Evolutionary conservation across 2,797 vertebrate genomes (phyloP).

Genomic region (Anabas testudineus): DNA sequence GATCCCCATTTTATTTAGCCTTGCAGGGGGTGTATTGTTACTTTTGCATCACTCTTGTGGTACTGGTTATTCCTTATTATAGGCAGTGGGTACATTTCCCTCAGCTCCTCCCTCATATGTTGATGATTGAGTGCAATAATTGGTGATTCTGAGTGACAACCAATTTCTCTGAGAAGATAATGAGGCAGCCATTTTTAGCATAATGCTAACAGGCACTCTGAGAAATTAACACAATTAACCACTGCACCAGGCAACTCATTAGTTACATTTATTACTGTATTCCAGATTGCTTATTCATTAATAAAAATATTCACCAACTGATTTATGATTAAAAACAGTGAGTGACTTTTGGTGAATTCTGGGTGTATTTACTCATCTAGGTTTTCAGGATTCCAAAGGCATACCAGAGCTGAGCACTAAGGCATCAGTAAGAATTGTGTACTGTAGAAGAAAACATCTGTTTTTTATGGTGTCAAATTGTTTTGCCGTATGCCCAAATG

Average conservation of each 20-base stretch:
- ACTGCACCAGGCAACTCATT: slow-evolving; percentile 51
- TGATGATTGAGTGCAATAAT: slow-evolving; percentile 64
- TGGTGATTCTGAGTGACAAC: slow-evolving; percentile 64
- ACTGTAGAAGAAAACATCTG: not conserved
- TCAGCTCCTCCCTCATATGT: slow-evolving; percentile 38
- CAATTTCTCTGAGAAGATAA: slow-evolving; percentile 59
- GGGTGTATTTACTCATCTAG: not conserved
- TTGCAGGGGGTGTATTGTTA: not conserved
- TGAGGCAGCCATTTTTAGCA: slow-evolving; percentile 67
- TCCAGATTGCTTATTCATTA: slow-evolving; percentile 53
- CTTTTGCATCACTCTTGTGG: slow-evolving; percentile 31
- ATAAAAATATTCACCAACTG: slow-evolving; percentile 53
- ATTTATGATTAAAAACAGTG: slow-evolving; percentile 44
- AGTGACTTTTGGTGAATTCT: not conserved
- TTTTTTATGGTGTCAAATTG: not conserved
- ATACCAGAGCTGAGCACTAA: not conserved
- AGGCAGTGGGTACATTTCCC: slow-evolving; percentile 16
- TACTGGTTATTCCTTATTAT: slow-evolving; percentile 49
- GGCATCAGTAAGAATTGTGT: not conserved
- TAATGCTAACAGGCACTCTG: slow-evolving; percentile 63
- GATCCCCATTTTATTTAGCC: slow-evolving; percentile 3
- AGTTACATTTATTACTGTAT: slow-evolving; percentile 56
- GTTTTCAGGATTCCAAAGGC: not conserved
- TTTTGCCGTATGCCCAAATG: slow-evolving; percentile 10
- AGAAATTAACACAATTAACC: slow-evolving; percentile 60